Base-by-base conservation (phyloP, 2,797 vertebrate species). In the Gobionotothen gibberifrons region DNA sequence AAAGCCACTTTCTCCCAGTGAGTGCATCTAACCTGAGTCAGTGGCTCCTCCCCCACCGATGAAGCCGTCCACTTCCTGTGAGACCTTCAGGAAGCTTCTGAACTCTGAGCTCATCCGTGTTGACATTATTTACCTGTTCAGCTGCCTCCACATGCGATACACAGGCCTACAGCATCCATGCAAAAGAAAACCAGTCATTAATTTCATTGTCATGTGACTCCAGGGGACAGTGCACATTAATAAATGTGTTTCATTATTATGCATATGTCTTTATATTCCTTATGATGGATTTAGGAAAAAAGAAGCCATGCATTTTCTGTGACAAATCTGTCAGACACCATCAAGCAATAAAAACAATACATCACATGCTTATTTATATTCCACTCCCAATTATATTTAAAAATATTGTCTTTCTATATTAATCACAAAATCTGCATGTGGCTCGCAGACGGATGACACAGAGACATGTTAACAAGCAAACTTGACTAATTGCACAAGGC, bases 161-260 rank as follows among this genome's bases (percentile, higher is more conserved):
- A 77, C 82, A 63, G 72, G 90, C 85, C 93, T 94, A 74, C 43
- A 83, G 57, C 69, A 82, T 83, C 22, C 57, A 85, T 69, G 51
- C 67, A 84, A 83, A 92, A 83, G 39, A 86, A 92, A 87, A 83
- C 58, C 85, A 93, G 91, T 87, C 92, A 94, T 94, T 92, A 85
- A 93, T 93, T 94, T 93, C 81, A 93, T 90, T 93, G 93, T 94
- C 92, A 93, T 79, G 93, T 93, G 91, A 94, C 94, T 95, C 90
- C 89, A 78, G 94, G 93, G 94, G 94, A 95, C 94, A 93, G 86
- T 92, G 74, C 90, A 90, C 81, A 92, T 93, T 95, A 93, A 94
- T 92, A 94, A 94, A 95, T 94, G 91, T 89, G 91, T 90, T 93
- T 93, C 92, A 93, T 94, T 94, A 94, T 91, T 94, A 94, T 94